Conservation (phyloP, 2,113 vertebrate genomes). For the Erythrocercus mccallii region DNA sequence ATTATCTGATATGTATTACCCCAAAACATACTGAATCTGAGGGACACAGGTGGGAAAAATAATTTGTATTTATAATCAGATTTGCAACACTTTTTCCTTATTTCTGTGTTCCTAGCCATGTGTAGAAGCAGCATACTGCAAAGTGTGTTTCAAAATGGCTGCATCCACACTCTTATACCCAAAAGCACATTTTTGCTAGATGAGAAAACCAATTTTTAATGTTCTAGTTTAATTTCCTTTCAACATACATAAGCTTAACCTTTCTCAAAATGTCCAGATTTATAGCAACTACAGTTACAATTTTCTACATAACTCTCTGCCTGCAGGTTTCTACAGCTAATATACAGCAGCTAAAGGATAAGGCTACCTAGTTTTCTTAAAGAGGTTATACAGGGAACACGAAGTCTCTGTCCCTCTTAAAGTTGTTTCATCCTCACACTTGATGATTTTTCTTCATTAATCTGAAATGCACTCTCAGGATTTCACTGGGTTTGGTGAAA, state of each 20-base stretch:
- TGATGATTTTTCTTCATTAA: neutral
- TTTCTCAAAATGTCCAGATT: neutral
- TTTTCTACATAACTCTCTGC: neutral
- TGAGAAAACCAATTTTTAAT: neutral
- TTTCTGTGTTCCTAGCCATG: neutral
- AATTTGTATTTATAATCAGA: neutral
- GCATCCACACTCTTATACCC: neutral
- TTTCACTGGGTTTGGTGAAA: neutral
- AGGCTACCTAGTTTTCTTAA: neutral
- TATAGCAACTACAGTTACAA: neutral
- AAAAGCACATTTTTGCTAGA: neutral
- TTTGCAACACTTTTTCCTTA: neutral
- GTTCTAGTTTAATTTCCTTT: constrained; percentile 3
- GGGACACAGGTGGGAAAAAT: neutral
- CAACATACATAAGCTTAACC: neutral
- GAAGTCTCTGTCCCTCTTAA: neutral
- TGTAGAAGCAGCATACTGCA: neutral
- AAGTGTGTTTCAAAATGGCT: neutral
- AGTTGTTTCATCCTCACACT: neutral
- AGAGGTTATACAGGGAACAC: neutral
- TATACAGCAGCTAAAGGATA: neutral
- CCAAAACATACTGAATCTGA: neutral
- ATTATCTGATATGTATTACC: neutral
- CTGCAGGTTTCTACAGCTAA: neutral
- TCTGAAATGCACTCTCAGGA: neutral